Conservation (phyloP, 2,888 invertebrate species). For the Callyntrura guangdongensis region DNA sequence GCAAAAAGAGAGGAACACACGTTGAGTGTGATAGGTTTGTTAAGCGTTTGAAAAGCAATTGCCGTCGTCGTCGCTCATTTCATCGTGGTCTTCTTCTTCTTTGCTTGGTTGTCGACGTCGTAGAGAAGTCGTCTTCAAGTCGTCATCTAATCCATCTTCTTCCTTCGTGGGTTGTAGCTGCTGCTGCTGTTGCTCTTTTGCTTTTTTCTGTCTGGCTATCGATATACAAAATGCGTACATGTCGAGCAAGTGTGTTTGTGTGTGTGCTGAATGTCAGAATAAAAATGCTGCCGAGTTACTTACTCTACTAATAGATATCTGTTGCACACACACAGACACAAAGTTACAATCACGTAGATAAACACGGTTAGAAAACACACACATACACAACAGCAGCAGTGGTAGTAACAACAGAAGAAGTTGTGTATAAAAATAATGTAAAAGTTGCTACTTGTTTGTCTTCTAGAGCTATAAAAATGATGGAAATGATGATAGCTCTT, state of each 20-base stretch:
- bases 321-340: not conserved
- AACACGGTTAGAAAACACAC: no score
- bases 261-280: slow-evolving; percentile 60
- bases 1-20: slow-evolving; percentile 55
- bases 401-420: not conserved
- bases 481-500: slow-evolving; percentile 74
- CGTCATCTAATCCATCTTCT: slow-evolving; percentile 74
- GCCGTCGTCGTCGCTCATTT: slow-evolving; percentile 71
- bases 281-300: slow-evolving; percentile 44
- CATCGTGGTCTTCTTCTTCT: slow-evolving; percentile 28
- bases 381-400: not conserved
- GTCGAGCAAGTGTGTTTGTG: slow-evolving; percentile 15
- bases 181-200: not conserved
- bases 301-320: slow-evolving; percentile 47
- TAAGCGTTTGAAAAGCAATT: slow-evolving; percentile 60
- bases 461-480: slow-evolving; percentile 74
- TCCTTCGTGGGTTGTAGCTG: slow-evolving; percentile 60
- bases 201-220: not conserved
- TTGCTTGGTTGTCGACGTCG: slow-evolving; percentile 47
- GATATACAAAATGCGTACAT: slow-evolving; percentile 44
- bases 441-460: slow-evolving; percentile 57
- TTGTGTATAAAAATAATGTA: not conserved
- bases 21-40: slow-evolving; percentile 38
- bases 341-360: no score
- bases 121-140: slow-evolving; percentile 74